Conservation (phyloP, 2,113 vertebrate genomes). For the Pedionomus torquatus region DNA sequence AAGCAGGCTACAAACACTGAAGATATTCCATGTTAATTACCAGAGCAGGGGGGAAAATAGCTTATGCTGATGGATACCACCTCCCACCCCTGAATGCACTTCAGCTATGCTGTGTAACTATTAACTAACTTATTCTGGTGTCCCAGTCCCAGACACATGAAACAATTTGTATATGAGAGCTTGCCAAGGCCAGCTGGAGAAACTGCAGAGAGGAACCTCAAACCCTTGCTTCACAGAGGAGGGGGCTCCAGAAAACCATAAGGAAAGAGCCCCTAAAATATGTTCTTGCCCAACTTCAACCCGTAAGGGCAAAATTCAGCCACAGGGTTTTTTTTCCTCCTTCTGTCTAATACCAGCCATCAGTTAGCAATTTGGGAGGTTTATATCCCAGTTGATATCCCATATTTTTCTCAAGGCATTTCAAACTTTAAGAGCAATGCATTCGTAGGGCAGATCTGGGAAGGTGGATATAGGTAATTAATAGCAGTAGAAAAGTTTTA, state of each 20-base stretch:
- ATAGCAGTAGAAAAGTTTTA: not conserved
- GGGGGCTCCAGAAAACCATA: not conserved
- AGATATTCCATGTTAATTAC: not conserved
- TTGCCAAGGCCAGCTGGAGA: not conserved
- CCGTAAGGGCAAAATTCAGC: not conserved
- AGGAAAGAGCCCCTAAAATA: not conserved
- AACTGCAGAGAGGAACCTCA: not conserved
- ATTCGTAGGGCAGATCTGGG: not conserved
- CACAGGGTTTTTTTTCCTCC: not conserved
- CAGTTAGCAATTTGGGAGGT: not conserved
- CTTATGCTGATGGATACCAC: not conserved
- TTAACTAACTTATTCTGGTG: not conserved
- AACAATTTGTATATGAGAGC: not conserved
- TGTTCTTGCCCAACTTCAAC: not conserved
- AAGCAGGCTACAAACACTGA: not conserved
- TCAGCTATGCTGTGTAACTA: not conserved
- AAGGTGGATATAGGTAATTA: not conserved
- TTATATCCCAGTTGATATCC: not conserved
- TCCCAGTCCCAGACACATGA: not conserved
- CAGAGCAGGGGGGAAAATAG: not conserved
- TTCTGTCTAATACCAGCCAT: not conserved
- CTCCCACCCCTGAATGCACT: not conserved
- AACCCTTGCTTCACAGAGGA: not conserved
- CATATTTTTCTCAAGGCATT: not conserved
- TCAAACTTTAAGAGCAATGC: not conserved